These are phyloP conservation scores for Crotalus viridis DNA, from an alignment of 2,113 vertebrate genomes.

Conservation along the genomic window DNA sequence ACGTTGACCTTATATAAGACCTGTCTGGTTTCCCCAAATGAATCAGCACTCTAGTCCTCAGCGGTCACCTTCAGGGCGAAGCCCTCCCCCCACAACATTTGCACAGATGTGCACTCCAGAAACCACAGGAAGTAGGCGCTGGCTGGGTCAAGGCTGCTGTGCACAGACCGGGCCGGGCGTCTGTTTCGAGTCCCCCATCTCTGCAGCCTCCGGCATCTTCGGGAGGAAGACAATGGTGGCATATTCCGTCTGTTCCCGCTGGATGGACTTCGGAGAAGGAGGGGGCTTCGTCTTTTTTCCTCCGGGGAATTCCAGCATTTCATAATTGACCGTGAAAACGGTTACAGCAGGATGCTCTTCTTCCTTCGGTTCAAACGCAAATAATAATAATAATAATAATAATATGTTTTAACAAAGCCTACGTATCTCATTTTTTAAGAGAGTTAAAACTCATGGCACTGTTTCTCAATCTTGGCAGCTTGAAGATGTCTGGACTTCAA, in stretches of 20 bases:
- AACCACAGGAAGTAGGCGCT: not conserved
- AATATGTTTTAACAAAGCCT: not conserved
- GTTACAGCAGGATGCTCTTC: not conserved
- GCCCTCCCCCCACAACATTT: not conserved
- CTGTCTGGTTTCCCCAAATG: not conserved
- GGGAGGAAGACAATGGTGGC: conserved; percentile 70
- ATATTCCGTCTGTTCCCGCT: conserved; percentile 64
- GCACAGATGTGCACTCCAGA: no score
- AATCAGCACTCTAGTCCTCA: not conserved
- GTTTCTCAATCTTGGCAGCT: no score
- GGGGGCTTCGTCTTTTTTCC: not conserved
- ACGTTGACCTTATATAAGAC: rapidly evolving
- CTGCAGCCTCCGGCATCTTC: not conserved
- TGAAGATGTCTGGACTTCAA: no score
- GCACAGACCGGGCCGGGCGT: not conserved
- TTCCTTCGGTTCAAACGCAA: conserved; percentile 40
- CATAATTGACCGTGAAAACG: conserved; percentile 66
- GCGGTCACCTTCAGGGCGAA: not conserved
- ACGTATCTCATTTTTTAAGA: no score
- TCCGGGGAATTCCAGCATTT: conserved; percentile 68
- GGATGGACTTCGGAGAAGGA: rapidly evolving
- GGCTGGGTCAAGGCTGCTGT: conserved; percentile 24
- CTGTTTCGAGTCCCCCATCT: not conserved
- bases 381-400: not conserved
- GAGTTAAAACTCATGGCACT: not conserved